Evolutionary conservation across 1,140 invertebrate genomes (phyloP), one percentile per base, ranked within the genome.

Genomic region (Diploscapter pachys): DNA sequence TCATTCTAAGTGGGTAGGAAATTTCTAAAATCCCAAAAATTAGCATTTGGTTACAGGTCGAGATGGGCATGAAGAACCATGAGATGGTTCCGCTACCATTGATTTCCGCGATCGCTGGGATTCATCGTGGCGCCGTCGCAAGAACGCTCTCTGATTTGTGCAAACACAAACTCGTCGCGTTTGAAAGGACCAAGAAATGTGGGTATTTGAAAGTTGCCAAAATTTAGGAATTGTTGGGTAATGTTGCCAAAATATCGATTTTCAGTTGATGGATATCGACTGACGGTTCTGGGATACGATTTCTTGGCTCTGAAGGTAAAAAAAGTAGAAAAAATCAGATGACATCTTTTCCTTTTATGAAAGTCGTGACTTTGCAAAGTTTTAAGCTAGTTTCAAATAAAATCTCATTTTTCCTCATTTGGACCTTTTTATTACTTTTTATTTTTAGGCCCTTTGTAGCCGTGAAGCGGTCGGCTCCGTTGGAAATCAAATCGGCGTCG

Each of bases 1-100:
- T 31, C 31, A 31, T 1, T 31, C 31, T 31, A 31, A 31, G 31
- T 31, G 31, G 31, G 31, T 31, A 31, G 31, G 31, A 31, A 31
- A 31, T 31, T 31, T 31, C 31, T 31, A 31, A 31, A 31, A 31
- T 31, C 31, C 31, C 31, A 31, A 31, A 31, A 31, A 31, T 31
- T 31, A 31, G 31, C 31, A 31, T 31, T 31, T 31, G 31, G 31
- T 31, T 88, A 65, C 80, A 95, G 93, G 92, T 99, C 86, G 96
- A 99, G 89, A 98, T 98, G 95, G 96, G 96, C 6, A 97, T 98
- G 94, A 97, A 96, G 86, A 99, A 99, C 86, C 96, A 99, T 84
- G 96, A 99, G 87, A 86, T 98, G 3, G 96, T 99, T 3, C 95
- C 96, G 3, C 90, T 90, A 3, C 88, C 91, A 0, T 87, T 99